Evolutionary conservation across 2,888 invertebrate genomes (phyloP), one percentile per base, ranked within the genome.

Genomic region (Rhodophaea formosa): DNA sequence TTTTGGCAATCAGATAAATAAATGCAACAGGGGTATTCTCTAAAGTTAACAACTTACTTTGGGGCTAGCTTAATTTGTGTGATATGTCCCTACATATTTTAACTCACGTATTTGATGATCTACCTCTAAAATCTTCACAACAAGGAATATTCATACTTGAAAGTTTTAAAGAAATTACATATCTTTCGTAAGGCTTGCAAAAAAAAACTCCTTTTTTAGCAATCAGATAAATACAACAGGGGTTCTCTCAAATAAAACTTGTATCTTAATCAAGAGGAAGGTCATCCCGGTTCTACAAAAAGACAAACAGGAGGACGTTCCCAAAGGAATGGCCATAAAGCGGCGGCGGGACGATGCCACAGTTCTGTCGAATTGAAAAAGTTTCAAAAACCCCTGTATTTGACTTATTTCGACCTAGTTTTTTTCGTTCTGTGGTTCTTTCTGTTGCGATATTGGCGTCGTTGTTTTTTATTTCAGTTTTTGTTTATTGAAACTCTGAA

Each of bases 351-450:
- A 35, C 1, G 43, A n/a, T 23, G 42, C n/a, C 17, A 53, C 53
- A 6, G 53, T 53, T 53, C 23, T 29, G 53, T 53, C 53, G 43
- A 53, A 53, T 53, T 53, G 53, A 53, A 53, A 53, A 53, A 53
- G 53, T 53, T 53, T 23, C 29, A 29, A 53, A 52, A 43, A 43
- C 53, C 29, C 43, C 3, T 12, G 42, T 17, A 51, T 51, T 35
- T 51, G 16, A 51, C 51, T 35, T 51, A 51, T 51, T 51, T 39
- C 51, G 16, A 35, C 51, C 35, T 35, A 51, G 35, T 51, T 17
- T 51, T n/a, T 47, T 23, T 46, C 23, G 23, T 39, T 39, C 12
- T 39, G 39, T 39, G 39, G 39, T n/a, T 39, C 10, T 10, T 39
- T 39, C n/a, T 39, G 10, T 39, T 23, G 23, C 23, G 23, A 6